Conservation (phyloP, 2,113 vertebrate genomes). For the Charadrius vociferus region DNA sequence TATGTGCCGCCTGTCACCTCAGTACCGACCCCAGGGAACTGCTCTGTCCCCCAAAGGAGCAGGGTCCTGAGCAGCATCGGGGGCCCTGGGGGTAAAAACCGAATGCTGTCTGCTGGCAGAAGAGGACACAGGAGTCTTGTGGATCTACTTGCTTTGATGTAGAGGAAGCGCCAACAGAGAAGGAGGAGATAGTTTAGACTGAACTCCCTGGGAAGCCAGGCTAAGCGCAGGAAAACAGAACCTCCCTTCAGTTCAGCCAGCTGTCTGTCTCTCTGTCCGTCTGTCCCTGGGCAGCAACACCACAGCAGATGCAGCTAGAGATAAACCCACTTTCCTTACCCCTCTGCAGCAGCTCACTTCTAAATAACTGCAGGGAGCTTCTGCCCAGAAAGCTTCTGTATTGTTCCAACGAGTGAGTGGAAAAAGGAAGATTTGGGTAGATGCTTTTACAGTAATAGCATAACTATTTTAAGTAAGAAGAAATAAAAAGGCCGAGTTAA, state of each 20-base stretch:
- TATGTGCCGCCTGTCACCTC: accelerated
- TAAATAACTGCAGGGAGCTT: background rate
- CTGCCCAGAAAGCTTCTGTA: background rate
- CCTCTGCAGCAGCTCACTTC: background rate
- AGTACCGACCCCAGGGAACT: background rate
- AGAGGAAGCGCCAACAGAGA: background rate
- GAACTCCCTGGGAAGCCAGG: too few relatives aligned
- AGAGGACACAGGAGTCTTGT: background rate
- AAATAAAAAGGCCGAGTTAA: background rate
- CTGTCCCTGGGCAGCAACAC: background rate
- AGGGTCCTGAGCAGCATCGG: background rate
- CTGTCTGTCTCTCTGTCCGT: background rate
- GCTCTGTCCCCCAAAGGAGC: background rate
- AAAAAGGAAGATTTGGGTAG: background rate
- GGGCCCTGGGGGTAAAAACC: background rate
- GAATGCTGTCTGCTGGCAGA: background rate
- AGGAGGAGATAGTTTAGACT: background rate
- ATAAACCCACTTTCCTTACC: background rate
- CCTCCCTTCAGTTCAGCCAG: background rate
- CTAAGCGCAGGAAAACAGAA: background rate
- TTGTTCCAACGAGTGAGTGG: background rate
- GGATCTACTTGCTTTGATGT: background rate
- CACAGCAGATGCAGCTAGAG: background rate
- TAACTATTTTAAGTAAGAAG: background rate
- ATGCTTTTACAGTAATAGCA: background rate